These are phyloP conservation scores for Carassius carassius DNA, from an alignment of 2,113 vertebrate species.

Conservation along the genomic window DNA sequence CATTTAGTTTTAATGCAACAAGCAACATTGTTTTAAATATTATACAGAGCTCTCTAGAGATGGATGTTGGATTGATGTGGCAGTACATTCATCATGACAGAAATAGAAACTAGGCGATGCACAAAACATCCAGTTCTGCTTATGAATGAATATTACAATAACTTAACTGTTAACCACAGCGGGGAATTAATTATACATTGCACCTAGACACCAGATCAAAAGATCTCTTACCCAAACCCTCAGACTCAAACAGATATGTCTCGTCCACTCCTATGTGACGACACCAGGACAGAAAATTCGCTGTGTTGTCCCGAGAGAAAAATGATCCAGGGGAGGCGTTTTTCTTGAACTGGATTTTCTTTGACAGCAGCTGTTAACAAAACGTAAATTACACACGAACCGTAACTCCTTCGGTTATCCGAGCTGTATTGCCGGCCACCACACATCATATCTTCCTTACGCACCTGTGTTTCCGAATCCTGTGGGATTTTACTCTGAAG, in stretches of 20 bases:
- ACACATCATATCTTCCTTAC: constrained; percentile 16
- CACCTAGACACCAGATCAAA: not conserved
- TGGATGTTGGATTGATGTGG: not conserved
- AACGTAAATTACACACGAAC: not conserved
- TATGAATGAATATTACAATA: not conserved
- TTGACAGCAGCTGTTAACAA: constrained; percentile 81
- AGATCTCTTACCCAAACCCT: constrained; percentile 86
- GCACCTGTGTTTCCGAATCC: constrained; percentile 78
- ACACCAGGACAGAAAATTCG: constrained; percentile 98
- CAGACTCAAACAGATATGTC: constrained; percentile 95
- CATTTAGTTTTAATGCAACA: not conserved
- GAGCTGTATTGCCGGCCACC: not conserved
- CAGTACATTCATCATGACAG: not conserved
- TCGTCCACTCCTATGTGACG: constrained; percentile 87
- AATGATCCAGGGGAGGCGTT: constrained; percentile 92
- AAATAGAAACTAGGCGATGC: not conserved
- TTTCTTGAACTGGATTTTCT: constrained; percentile 87
- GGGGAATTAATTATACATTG: not conserved
- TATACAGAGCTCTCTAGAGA: no score
- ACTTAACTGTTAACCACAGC: not conserved
- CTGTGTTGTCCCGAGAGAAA: constrained; percentile 97
- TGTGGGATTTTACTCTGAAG: constrained; percentile 84
- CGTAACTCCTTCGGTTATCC: not conserved
- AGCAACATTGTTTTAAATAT: not conserved
- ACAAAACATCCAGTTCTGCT: not conserved